These are phyloP conservation scores for Enteromius treurensis DNA, from an alignment of 2,797 vertebrate genomes.

Conservation along the genomic window DNA sequence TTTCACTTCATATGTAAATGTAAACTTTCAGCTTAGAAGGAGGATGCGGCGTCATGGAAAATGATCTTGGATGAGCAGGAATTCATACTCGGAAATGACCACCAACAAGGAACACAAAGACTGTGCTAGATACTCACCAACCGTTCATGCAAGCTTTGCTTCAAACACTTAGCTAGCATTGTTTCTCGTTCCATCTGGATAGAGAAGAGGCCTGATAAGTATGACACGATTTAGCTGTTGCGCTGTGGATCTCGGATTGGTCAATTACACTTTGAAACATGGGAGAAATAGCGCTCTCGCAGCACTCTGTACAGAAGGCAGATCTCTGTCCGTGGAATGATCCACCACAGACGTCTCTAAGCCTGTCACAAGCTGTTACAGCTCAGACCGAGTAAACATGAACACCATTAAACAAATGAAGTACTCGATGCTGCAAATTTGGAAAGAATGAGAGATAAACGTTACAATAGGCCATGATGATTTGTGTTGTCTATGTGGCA, in stretches of 20 bases:
- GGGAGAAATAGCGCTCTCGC: constrained; percentile 3
- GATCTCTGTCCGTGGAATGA: constrained; percentile 14
- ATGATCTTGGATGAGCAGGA: constrained; percentile 29
- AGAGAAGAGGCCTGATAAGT: constrained; percentile 7
- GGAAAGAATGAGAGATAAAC: constrained; percentile 44
- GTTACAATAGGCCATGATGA: constrained; percentile 22
- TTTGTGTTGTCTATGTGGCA: constrained; percentile 35
- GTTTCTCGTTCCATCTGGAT: constrained; percentile 30
- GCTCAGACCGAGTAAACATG: constrained; percentile 32
- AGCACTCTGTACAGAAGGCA: constrained; percentile 14
- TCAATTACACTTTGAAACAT: constrained; percentile 27
- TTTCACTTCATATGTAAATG: constrained; percentile 15
- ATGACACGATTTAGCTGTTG: constrained; percentile 20
- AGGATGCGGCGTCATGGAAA: constrained; percentile 1
- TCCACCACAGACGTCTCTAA: constrained; percentile 31
- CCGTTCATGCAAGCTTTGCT: constrained; percentile 17
- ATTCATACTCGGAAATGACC: constrained; percentile 39
- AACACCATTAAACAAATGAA: constrained; percentile 33
- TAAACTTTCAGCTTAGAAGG: constrained; percentile 10
- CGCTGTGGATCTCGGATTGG: not conserved
- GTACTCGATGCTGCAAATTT: constrained; percentile 30
- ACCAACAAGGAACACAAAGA: constrained; percentile 26
- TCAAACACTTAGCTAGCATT: constrained; percentile 32
- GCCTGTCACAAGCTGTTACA: constrained; percentile 37
- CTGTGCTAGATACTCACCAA: constrained; percentile 42